Conservation (phyloP, 2,113 vertebrate genomes). For the Bagarius yarrelli region DNA sequence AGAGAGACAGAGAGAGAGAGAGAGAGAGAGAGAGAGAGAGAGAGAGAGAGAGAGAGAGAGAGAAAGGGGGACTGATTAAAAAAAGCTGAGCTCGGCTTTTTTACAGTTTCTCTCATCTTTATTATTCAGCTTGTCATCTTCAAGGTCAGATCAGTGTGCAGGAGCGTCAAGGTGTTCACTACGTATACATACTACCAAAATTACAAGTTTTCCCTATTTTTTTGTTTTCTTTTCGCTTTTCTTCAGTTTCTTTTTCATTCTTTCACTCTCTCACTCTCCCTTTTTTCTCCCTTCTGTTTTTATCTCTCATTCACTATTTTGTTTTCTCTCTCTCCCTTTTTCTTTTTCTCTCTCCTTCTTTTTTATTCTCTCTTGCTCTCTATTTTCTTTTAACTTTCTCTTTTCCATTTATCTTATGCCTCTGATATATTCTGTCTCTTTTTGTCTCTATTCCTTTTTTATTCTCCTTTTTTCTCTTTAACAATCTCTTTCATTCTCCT, state of each 20-base stretch:
- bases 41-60: constrained; percentile 1
- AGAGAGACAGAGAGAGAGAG: not conserved
- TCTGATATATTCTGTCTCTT: too few species aligned
- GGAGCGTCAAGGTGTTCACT: not conserved
- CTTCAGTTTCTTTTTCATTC: not conserved
- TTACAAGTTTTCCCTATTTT: not conserved
- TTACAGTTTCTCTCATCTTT: constrained; percentile 18
- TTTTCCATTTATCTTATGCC: too few species aligned
- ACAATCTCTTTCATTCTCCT: too few species aligned
- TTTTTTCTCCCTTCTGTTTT: not conserved
- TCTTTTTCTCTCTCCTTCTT: too few species aligned
- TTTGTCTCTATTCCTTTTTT: not conserved
- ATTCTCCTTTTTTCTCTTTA: not conserved
- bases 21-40: not conserved
- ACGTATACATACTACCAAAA: too few species aligned
- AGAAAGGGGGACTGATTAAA: constrained; percentile 23
- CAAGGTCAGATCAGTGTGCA: constrained; percentile 36
- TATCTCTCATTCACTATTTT: not conserved
- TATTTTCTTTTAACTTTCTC: not conserved
- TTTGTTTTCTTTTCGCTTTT: not conserved
- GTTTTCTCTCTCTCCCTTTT: not conserved
- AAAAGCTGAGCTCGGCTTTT: constrained; percentile 24
- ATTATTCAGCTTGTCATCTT: constrained; percentile 27
- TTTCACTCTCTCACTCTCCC: not conserved
- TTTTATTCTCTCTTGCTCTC: not conserved